Evolutionary conservation across 2,113 vertebrate species (phyloP), one percentile per base, ranked within the genome.

Genomic region (Chaetorhynchus papuensis): DNA sequence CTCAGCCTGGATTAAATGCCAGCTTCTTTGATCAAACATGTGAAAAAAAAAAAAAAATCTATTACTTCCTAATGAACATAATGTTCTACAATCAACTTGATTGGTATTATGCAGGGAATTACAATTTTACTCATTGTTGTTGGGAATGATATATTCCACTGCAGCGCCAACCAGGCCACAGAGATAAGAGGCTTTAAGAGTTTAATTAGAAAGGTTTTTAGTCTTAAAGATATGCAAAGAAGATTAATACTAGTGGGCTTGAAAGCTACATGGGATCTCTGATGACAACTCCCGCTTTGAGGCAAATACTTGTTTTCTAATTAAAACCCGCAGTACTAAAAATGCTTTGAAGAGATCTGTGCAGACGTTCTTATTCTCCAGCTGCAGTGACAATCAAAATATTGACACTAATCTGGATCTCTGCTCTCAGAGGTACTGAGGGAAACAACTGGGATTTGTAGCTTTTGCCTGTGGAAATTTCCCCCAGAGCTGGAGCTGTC

Each of bases 161-260:
- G 33, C 53, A 77, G 45, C 49, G 0, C 87, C 82, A 94, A 20
- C 42, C 50, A 93, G 76, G 72, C 79, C 57, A 68, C 39, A 79
- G 83, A 95, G 90, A 97, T 97, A 97, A 97, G 94, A 96, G 52
- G 90, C 80, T 97, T 97, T 95, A 79, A 93, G 93, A 83, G 42
- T 94, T 96, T 96, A 96, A 97, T 96, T 95, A 95, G 49, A 95
- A 96, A 94, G 75, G 35, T n/a, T 94, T 69, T 97, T 68, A 86
- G 81, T 92, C n/a, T 91, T 89, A 88, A 91, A 93, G 89, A 94
- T 85, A 94, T 91, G 91, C 81, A 96, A 89, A 97, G 93, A 87
- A 94, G 94, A 94, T 91, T 95, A 96, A 54, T 88, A 65, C 53
- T 41, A 74, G n/a, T 88, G 82, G 22, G 54, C 83, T 87, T 78